Evolutionary conservation across 1,140 invertebrate genomes (phyloP).

Genomic region (Drosophila yakuba): DNA sequence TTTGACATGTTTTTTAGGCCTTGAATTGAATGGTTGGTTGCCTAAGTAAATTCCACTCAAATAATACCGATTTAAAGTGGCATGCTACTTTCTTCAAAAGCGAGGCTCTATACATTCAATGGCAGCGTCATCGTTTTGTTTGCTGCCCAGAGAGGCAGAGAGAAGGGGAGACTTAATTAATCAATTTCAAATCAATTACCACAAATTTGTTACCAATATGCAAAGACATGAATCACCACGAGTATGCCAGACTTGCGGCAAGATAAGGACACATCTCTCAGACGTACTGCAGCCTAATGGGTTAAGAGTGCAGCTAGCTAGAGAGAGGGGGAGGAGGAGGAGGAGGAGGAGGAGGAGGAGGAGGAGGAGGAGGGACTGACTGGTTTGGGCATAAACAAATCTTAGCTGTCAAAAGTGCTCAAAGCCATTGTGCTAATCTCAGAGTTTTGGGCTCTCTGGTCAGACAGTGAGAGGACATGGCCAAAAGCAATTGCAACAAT

Average conservation of each 20-base stretch:
- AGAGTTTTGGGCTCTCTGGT: constrained; percentile 12
- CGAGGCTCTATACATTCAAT: too few species aligned
- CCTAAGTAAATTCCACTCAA: too few species aligned
- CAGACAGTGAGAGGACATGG: constrained; percentile 16
- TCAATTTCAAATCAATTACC: constrained; percentile 83
- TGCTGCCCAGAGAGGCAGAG: constrained; percentile 4
- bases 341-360: not conserved
- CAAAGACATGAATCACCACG: constrained; percentile 79
- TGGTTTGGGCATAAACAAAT: constrained; percentile 68
- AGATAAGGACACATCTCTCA: constrained; percentile 49
- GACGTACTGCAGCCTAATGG: not conserved
- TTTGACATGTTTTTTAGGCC: not conserved
- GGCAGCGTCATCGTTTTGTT: not conserved
- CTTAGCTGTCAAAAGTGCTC: constrained; percentile 82
- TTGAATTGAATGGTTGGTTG: not conserved
- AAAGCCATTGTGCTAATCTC: constrained; percentile 82
- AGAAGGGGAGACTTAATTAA: constrained; percentile 66
- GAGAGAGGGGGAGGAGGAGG: too few species aligned
- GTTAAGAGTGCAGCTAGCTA: not conserved
- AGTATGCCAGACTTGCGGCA: constrained; percentile 13
- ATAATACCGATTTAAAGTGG: too few species aligned
- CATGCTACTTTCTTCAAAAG: too few species aligned
- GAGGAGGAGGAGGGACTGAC: not conserved
- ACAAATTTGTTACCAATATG: constrained; percentile 83
- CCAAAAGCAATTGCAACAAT: constrained; percentile 30